Evolutionary conservation across 2,113 vertebrate genomes (phyloP), one percentile per base, ranked within the genome.

Genomic region (Abramis brama): DNA sequence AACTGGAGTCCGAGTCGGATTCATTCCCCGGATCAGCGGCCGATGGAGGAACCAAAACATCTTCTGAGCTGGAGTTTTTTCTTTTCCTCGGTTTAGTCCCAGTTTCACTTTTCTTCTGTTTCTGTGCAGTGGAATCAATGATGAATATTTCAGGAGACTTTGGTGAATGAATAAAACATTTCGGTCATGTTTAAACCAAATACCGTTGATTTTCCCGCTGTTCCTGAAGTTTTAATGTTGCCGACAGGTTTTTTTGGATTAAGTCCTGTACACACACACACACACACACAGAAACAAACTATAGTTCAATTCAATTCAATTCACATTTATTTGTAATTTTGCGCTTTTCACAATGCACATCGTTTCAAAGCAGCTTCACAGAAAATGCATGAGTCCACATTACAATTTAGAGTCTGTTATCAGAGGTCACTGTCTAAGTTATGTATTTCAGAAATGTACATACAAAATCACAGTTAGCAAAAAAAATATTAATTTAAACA

Each of bases 1-100:
- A 91, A 87, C 94, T 94, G 91, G 93, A 93, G 90, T 95, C 95
- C 12, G 95, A 95, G 88, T 95, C 95, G 0, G 94, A 95, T 71
- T 92, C 88, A 2, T 89, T 87, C 43, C 62, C 90, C 71, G 80
- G 78, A 3, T 68, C 50, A 25, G 86, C 66, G 27, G 62, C 19
- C 27, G 55, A 3, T 47, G 25, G 17, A 59, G 36, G 2, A 15
- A 23, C 62, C 27, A 66, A 57, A n/a, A 39, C 77, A 25, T 33
- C 55, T 11, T 17, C 76, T 36, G 19, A n/a, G 50, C 33, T 6
- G 3, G 11, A 59, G 79, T 89, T 90, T 84, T 91, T 93, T 3
- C 33, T 52, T 68, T 88, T 89, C 30, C 19, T 8, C 6, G 47
- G 36, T 13, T 85, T 89, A 64, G 59, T 83, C 33, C 27, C 15